Base-by-base conservation (phyloP, 2,888 invertebrate genomes). In the Plusia festucae region DNA sequence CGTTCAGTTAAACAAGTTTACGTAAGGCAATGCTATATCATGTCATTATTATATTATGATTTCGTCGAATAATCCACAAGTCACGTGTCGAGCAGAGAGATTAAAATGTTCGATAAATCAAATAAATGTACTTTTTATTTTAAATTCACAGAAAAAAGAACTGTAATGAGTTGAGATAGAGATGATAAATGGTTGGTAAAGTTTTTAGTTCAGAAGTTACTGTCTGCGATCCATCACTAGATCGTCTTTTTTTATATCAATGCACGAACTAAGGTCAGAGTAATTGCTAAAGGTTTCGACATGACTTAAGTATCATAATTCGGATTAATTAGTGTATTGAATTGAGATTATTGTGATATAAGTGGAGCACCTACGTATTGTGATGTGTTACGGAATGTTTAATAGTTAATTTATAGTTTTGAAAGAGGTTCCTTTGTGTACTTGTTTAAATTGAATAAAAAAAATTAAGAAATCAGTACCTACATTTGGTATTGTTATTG, bases 61-160 rank as follows among this genome's bases (percentile, higher is more conserved):
- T 69, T 60, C 65, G 61, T 68, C 34, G 67, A 77, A 68, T 79
- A 75, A 70, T 79, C 66, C 57, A 30, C 30, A 30, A 67, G 72
- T 75, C 78, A 79, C 75, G 66, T 68, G 62, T 58, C 53, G 4
- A 32, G 53, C 8, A 20, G 49, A 54, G 32, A 60, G 27, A 59
- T 58, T 58, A 32, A 65, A 15, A 60, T 62, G 60, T 68, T 65
- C 22, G 52, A 51, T 9, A 24, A 9, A 53, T 15, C 54, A 11
- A 54, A 63, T 64, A 54, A 15, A 1, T 18, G 34, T 16, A 44
- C 15, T 22, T 62, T 13, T 57, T 8, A 6, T n/a, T 40, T 30
- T 20, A 5, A 1, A 0, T 22, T 9, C 5, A 30, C 52, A 3
- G 24, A 18, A 9, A 70, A 53, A 58, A 22, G 2, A 20, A 59